Evolutionary conservation across 1,140 invertebrate genomes (phyloP).

Genomic region (Nautilus pompilius): DNA sequence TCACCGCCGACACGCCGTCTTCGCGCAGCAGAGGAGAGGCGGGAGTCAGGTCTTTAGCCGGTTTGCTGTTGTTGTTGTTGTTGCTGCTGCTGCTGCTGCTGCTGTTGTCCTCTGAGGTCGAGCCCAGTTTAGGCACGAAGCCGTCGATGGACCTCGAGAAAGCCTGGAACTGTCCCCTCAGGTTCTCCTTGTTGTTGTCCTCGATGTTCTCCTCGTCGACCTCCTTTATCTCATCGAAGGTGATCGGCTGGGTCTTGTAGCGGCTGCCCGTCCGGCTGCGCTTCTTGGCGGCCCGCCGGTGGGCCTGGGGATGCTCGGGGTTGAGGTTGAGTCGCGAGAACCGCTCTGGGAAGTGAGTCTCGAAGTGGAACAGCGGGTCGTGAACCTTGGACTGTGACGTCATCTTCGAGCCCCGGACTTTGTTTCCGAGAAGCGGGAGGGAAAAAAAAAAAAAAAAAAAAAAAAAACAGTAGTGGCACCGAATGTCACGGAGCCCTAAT

Average conservation of each 20-base stretch:
- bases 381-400: constrained; percentile 22
- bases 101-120: not conserved
- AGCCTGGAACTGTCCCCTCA: constrained; percentile 39
- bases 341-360: constrained; percentile 70
- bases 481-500: no score
- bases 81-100: not conserved
- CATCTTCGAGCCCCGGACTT: constrained; percentile 8
- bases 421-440: no score
- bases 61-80: not conserved
- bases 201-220: constrained; percentile 45
- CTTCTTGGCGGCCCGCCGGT: constrained; percentile 21
- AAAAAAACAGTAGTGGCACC: no score
- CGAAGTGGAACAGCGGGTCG: constrained; percentile 60
- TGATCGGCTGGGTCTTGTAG: constrained; percentile 70
- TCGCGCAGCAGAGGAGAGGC: not conserved
- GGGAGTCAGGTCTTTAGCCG: not conserved
- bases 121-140: constrained; percentile 48
- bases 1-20: not conserved
- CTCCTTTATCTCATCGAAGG: constrained; percentile 74
- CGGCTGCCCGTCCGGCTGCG: constrained; percentile 48
- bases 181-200: constrained; percentile 14
- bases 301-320: constrained; percentile 28
- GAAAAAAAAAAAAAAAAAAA: no score
- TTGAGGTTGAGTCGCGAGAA: constrained; percentile 62
- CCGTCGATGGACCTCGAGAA: constrained; percentile 61